phyloP scores from a whole-genome alignment of 2,113 vertebrate genomes.

The Phyllostomus hastatus region DNA sequence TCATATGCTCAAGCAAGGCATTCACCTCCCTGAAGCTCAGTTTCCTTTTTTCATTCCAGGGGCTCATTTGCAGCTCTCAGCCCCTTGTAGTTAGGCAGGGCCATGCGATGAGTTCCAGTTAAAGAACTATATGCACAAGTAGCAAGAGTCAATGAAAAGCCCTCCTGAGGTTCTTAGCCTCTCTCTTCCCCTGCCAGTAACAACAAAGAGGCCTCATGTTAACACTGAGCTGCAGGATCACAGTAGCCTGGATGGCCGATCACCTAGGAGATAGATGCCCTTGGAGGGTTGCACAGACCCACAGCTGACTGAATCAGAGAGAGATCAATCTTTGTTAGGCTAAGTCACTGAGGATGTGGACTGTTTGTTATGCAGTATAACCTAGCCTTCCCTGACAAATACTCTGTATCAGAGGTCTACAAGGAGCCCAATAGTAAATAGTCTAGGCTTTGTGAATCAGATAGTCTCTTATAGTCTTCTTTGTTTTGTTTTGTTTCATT shows the following conservation, averaged over 20 bases:
- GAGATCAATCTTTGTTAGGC: neutral
- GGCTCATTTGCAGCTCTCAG: neutral
- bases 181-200: neutral
- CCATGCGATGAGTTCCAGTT: neutral
- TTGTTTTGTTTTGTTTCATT: slow-evolving; percentile 3
- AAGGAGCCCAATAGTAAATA: neutral
- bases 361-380: neutral
- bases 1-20: neutral
- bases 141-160: neutral
- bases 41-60: neutral
- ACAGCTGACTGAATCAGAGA: neutral
- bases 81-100: neutral
- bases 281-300: neutral
- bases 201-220: neutral
- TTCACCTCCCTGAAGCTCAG: neutral
- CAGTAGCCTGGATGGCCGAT: neutral
- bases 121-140: neutral
- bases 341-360: neutral
- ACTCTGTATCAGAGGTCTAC: neutral
- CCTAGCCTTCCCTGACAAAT: neutral
- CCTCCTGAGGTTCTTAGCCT: neutral
- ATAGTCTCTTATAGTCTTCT: neutral
- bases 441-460: neutral
- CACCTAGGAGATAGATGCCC: neutral
- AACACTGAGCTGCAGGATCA: neutral